These are phyloP conservation scores for Leuciscus idus DNA, from an alignment of 2,113 vertebrate genomes.

Conservation along the genomic window DNA sequence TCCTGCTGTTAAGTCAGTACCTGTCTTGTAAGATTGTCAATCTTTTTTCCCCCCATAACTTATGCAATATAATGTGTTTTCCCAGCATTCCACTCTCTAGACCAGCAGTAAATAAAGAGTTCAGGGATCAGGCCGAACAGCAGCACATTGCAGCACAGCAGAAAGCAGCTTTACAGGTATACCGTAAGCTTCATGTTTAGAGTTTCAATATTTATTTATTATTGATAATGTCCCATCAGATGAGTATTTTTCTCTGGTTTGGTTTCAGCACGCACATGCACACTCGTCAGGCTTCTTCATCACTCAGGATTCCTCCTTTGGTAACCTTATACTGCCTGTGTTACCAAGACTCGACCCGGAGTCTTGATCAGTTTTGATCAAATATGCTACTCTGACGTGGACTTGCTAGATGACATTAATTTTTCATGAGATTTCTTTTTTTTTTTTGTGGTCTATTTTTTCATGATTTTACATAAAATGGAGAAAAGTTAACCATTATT, in stretches of 20 bases:
- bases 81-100: slow-evolving; percentile 86
- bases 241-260: not conserved
- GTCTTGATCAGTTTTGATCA: slow-evolving; percentile 49
- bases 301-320: slow-evolving; percentile 97
- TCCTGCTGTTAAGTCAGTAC: not conserved
- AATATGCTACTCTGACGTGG: not conserved
- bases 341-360: slow-evolving; percentile 90
- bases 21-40: not conserved
- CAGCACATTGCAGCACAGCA: slow-evolving; percentile 97
- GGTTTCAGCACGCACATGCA: slow-evolving; percentile 88
- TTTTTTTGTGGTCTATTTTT: not conserved
- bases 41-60: not conserved
- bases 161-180: slow-evolving; percentile 93
- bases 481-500: not conserved
- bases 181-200: slow-evolving; percentile 13
- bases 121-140: slow-evolving; percentile 92
- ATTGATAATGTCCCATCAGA: not conserved
- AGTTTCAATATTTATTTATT: not conserved
- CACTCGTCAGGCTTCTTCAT: slow-evolving; percentile 98
- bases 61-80: not conserved
- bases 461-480: slow-evolving; percentile 10
- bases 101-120: slow-evolving; percentile 86
- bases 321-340: slow-evolving; percentile 97
- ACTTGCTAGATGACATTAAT: not conserved
- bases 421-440: not conserved